Evolutionary conservation across 2,113 vertebrate genomes (phyloP), one percentile per base, ranked within the genome.

Genomic region (Gobius niger): DNA sequence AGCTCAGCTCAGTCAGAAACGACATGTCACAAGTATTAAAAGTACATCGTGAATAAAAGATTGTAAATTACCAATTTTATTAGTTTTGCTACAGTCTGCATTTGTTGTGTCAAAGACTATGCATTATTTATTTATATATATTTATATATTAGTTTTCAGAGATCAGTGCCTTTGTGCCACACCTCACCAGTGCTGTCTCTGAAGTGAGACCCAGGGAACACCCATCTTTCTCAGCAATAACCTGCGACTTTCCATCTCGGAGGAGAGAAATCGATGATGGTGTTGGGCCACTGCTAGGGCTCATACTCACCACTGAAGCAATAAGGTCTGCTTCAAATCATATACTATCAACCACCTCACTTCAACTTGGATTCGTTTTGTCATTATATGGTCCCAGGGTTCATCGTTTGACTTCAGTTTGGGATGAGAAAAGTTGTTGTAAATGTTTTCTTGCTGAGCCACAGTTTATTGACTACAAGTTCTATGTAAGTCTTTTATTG

Each of bases 141-240:
- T n/a, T n/a, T n/a, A n/a, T n/a, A n/a, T n/a, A n/a, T n/a, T n/a
- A 42, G 14, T 40, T 14, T 14, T 14, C 40, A n/a, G 57, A 60
- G 13, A 42, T 60, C 47, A 12, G 34, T 44, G 24, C 24, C 54
- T 57, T 13, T 13, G 54, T 14, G 19, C 54, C 54, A 54, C 52
- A 24, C 18, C 24, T 41, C 54, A 12, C 12, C 34, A 57, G 52
- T 54, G 3, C 16, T 7, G 18, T 54, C 18, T 54, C 52, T 54
- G 53, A 56, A 60, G 57, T 42, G 34, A 60, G n/a, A 40, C 14
- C 14, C 40, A 42, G 56, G 56, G 40, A 60, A 60, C 56, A 59
- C 56, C 56, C 56, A 60, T 14, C 57, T 42, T 60, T 60, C 57
- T 60, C 56, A 60, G 57, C 57, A 60, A 60, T 60, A 60, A 60